Evolutionary conservation across 2,888 invertebrate genomes (phyloP).

Genomic region (Ferrisia virgata): DNA sequence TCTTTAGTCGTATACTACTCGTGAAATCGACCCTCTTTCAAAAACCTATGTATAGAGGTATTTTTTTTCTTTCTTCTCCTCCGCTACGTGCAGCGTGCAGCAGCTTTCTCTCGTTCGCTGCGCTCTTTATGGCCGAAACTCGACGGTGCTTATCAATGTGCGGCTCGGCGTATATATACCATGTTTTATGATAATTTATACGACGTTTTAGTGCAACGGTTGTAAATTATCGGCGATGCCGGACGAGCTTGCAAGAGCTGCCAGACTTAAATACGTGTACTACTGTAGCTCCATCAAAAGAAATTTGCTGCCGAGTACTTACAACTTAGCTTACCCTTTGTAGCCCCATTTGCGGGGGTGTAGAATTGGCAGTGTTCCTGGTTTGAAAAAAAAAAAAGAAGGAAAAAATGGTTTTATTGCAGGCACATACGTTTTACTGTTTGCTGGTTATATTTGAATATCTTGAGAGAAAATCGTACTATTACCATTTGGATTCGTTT

Average conservation of each 20-base stretch:
- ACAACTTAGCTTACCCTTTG: too few species aligned
- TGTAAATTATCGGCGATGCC: constrained; percentile 9
- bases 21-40: background rate
- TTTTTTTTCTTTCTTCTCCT: background rate
- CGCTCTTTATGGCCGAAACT: constrained; percentile 7
- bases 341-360: too few species aligned
- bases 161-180: background rate
- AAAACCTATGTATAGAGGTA: background rate
- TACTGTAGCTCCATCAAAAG: constrained; percentile 6
- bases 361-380: too few species aligned
- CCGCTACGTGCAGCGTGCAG: background rate
- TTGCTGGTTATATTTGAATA: too few species aligned
- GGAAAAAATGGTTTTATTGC: too few species aligned
- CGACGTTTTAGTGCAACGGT: constrained; percentile 21
- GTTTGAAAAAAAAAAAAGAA: background rate
- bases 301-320: background rate
- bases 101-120: background rate
- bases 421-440: too few species aligned
- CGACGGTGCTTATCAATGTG: constrained; percentile 3
- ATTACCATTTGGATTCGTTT: too few species aligned
- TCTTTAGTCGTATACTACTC: background rate
- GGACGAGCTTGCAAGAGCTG: background rate
- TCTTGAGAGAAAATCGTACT: too few species aligned
- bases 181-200: constrained; percentile 25
- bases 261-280: background rate